Percentiles rank a stretch among this genome's conserved stretches.
Evolutionary conservation across 2,888 invertebrate species (phyloP).

Genomic region (Sialis lutaria): DNA sequence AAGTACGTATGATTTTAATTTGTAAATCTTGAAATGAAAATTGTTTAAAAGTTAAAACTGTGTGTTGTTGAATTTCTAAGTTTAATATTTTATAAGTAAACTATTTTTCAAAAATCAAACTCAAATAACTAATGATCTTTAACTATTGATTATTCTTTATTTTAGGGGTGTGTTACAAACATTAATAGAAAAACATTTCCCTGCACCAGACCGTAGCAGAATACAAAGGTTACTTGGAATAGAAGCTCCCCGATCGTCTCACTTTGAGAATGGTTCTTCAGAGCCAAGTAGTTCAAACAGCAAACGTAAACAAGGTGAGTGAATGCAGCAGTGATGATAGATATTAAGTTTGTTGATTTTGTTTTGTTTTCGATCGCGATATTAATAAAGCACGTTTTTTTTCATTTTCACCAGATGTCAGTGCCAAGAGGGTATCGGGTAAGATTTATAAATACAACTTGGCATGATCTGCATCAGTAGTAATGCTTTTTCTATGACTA

Average conservation of each 20-base stretch:
- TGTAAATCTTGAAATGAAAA: no score
- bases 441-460: background rate
- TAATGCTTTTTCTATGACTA: no score
- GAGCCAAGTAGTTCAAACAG: conserved; percentile 23
- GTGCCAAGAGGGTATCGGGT: conserved; percentile 5
- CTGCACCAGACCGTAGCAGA: conserved; percentile 79
- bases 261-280: conserved; percentile 8
- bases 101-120: background rate
- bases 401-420: background rate
- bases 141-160: conserved; percentile 7
- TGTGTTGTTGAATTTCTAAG: background rate
- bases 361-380: background rate
- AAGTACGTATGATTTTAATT: conserved; percentile 33
- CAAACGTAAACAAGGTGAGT: conserved; percentile 37
- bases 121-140: background rate
- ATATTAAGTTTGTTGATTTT: no score
- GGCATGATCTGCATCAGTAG: no score
- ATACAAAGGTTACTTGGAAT: conserved; percentile 57
- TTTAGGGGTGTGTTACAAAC: conserved; percentile 86
- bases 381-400: background rate
- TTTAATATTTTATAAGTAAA: background rate
- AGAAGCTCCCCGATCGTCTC: conserved; percentile 26
- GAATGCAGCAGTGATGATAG: no score
- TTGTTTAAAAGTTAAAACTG: no score
- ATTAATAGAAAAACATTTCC: conserved; percentile 96